These are phyloP conservation scores for Rhynchotus rufescens DNA, from an alignment of 2,797 vertebrate species.

Conservation along the genomic window DNA sequence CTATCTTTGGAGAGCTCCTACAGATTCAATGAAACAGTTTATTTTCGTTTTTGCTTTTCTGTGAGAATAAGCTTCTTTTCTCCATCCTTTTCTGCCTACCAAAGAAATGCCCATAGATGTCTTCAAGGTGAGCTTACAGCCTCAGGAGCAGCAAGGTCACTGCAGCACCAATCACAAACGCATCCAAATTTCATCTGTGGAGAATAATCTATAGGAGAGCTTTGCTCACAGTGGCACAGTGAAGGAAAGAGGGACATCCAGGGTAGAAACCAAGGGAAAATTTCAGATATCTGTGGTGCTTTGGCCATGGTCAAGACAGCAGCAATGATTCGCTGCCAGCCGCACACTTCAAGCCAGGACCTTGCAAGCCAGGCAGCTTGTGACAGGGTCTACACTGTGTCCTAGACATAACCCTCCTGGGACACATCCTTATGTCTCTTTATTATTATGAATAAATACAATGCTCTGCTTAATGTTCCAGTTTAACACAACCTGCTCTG, in stretches of 20 bases:
- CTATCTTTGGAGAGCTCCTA: background rate
- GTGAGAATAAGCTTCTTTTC: background rate
- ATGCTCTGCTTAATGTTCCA: background rate
- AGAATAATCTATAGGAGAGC: background rate
- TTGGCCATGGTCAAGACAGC: constrained; percentile 7
- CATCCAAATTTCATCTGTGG: background rate
- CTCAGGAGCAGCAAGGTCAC: background rate
- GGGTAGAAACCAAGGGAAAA: constrained; percentile 35
- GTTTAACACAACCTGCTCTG: background rate
- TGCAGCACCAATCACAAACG: rapidly evolving
- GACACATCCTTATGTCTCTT: background rate
- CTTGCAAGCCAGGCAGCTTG: background rate
- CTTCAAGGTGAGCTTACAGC: background rate
- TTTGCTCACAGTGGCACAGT: background rate
- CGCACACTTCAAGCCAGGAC: background rate
- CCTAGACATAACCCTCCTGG: background rate
- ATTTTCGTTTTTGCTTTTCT: background rate
- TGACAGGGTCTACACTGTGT: background rate
- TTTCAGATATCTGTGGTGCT: background rate
- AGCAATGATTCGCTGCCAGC: constrained; percentile 39
- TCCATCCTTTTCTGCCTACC: background rate
- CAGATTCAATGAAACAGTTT: background rate
- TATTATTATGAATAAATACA: background rate
- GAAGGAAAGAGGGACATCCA: background rate
- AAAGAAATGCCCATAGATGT: rapidly evolving